These are phyloP conservation scores for Salvelinus fontinalis DNA, from an alignment of 2,113 vertebrate species.

Conservation along the genomic window DNA sequence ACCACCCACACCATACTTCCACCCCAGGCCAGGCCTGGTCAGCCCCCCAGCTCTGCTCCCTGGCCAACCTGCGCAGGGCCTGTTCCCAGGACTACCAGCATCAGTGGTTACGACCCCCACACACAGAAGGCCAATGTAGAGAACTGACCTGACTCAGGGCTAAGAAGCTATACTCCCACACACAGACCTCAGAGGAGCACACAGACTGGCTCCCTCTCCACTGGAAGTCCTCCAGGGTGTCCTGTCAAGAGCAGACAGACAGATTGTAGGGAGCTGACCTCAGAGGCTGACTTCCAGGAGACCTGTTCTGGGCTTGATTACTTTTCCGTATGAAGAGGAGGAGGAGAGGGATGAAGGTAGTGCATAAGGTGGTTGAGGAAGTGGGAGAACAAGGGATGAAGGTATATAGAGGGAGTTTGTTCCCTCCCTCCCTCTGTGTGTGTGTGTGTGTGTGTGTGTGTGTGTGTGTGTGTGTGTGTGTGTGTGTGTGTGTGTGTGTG, in stretches of 20 bases:
- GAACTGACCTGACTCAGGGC: slow-evolving; percentile 24
- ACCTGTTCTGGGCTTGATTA: slow-evolving; percentile 45
- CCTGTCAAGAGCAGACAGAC: slow-evolving; percentile 28
- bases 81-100: slow-evolving; percentile 60
- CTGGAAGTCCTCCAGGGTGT: neutral
- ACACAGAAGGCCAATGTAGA: slow-evolving; percentile 59
- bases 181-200: slow-evolving; percentile 3
- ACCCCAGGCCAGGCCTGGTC: slow-evolving; percentile 24
- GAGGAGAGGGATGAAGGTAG: slow-evolving; percentile 20
- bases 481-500: too few relatives aligned
- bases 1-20: slow-evolving; percentile 18
- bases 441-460: neutral
- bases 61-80: slow-evolving; percentile 19
- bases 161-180: neutral
- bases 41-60: slow-evolving; percentile 39
- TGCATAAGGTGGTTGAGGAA: neutral
- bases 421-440: neutral
- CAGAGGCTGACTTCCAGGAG: slow-evolving; percentile 5
- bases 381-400: slow-evolving; percentile 3
- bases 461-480: neutral
- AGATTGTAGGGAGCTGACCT: slow-evolving; percentile 32
- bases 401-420: neutral
- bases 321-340: slow-evolving; percentile 34
- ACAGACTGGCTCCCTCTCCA: neutral
- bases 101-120: slow-evolving; percentile 48